phyloP scores from a whole-genome alignment of 2,113 vertebrate genomes.

The Pseudorasbora parva region DNA sequence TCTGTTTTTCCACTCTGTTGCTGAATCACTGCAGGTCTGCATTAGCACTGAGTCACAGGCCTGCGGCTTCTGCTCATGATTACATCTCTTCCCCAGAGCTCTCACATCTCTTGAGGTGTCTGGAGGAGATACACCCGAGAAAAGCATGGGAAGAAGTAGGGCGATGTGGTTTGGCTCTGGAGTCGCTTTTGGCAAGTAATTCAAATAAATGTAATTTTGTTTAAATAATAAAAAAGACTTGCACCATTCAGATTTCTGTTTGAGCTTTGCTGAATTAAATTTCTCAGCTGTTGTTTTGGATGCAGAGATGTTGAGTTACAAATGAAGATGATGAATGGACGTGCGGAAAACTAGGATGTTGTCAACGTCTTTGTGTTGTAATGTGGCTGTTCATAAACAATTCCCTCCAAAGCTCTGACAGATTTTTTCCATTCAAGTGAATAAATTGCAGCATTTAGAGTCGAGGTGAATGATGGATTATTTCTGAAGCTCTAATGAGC shows the following conservation, averaged over 20 bases:
- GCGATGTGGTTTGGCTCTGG: conserved; percentile 63
- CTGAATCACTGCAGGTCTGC: conserved; percentile 64
- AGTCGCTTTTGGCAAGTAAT: conserved; percentile 3
- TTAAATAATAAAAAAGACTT: neutral
- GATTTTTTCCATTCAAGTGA: conserved; percentile 25
- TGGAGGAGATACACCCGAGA: conserved; percentile 58
- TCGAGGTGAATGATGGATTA: neutral
- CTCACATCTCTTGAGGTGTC: conserved; percentile 64
- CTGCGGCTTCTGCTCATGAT: conserved; percentile 63
- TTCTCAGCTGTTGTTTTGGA: neutral
- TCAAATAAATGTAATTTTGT: neutral
- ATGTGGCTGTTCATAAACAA: conserved; percentile 7
- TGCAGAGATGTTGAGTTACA: conserved; percentile 5
- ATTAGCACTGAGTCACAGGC: conserved; percentile 65
- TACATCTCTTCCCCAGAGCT: conserved; percentile 55
- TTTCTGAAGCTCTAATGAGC: neutral
- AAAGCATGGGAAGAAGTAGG: conserved; percentile 54
- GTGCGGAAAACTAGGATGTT: neutral
- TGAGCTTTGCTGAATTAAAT: neutral
- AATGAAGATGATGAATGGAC: conserved; percentile 1
- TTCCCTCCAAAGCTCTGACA: neutral
- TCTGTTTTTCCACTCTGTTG: conserved; percentile 46
- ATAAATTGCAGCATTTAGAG: conserved; percentile 5
- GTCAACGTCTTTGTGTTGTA: neutral
- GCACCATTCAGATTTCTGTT: neutral